phyloP scores from a whole-genome alignment of 2,888 invertebrate genomes.

The Gordius sp. region DNA sequence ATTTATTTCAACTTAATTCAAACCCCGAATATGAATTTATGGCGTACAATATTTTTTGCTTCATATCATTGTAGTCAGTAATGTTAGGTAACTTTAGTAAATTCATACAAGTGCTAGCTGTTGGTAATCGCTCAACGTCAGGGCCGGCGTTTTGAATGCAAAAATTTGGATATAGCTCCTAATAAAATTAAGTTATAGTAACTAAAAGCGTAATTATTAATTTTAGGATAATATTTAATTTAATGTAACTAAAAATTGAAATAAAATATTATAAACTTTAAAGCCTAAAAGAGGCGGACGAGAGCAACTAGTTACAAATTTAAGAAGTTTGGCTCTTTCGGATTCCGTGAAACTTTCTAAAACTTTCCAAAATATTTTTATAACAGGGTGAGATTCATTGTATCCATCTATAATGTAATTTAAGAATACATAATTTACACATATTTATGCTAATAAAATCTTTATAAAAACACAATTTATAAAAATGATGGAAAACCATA shows the following conservation, averaged over 20 bases:
- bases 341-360: slow-evolving; percentile 35
- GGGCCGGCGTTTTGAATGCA: slow-evolving; percentile 68
- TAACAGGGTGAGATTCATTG: slow-evolving; percentile 51
- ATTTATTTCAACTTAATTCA: slow-evolving; percentile 40
- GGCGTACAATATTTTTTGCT: slow-evolving; percentile 60
- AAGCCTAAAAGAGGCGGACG: slow-evolving; percentile 82
- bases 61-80: slow-evolving; percentile 43
- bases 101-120: slow-evolving; percentile 93
- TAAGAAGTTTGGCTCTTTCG: slow-evolving; percentile 56
- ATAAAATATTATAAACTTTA: slow-evolving; percentile 39
- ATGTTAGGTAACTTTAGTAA: slow-evolving; percentile 69
- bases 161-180: slow-evolving; percentile 81
- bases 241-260: not conserved
- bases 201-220: not conserved
- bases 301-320: slow-evolving; percentile 94
- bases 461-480: too few relatives aligned
- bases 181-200: slow-evolving; percentile 21
- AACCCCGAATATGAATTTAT: slow-evolving; percentile 84
- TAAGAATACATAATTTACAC: slow-evolving; percentile 20
- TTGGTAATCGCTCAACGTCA: slow-evolving; percentile 57
- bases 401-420: slow-evolving; percentile 68
- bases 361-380: slow-evolving; percentile 63
- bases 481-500: too few relatives aligned
- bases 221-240: slow-evolving; percentile 2
- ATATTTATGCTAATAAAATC: too few relatives aligned